Evolutionary conservation across 2,888 invertebrate species (phyloP).

Genomic region (Ectemnius continuus): DNA sequence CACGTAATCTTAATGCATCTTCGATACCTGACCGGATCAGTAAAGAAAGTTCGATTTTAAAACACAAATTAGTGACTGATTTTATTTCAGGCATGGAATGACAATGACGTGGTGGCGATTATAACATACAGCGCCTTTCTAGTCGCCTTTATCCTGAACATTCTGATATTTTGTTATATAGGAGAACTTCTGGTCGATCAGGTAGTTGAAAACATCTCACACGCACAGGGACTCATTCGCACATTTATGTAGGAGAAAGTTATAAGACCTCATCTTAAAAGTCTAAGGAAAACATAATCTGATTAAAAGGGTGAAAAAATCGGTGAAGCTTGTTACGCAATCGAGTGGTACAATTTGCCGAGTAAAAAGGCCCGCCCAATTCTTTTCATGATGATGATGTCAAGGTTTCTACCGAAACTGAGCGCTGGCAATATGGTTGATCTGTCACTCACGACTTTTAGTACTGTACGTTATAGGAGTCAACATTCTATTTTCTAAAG

Average conservation of each 20-base stretch:
- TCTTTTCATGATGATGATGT: constrained; percentile 43
- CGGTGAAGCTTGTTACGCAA: constrained; percentile 42
- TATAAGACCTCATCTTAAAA: background rate
- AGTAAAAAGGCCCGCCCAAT: constrained; percentile 46
- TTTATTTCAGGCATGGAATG: constrained; percentile 51
- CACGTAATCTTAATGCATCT: too few species aligned
- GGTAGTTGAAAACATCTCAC: constrained; percentile 28
- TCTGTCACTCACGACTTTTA: constrained; percentile 56
- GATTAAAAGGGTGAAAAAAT: background rate
- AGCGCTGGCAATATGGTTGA: constrained; percentile 58
- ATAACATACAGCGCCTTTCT: constrained; percentile 47
- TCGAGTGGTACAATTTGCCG: constrained; percentile 59
- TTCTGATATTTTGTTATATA: constrained; percentile 59
- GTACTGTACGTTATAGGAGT: constrained; percentile 47
- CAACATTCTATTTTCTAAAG: too few species aligned
- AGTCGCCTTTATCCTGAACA: constrained; percentile 44
- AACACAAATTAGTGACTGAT: background rate
- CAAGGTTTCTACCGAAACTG: constrained; percentile 44
- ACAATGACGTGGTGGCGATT: constrained; percentile 43
- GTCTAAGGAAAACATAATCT: background rate
- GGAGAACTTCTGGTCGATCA: constrained; percentile 60
- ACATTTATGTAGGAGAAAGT: background rate
- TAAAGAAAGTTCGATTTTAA: too few species aligned
- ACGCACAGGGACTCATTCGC: too few species aligned
- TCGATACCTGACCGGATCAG: too few species aligned